These are phyloP conservation scores for Epizoanthus stellaris DNA, from an alignment of 92 coral and sea anemone genomes.

Conservation along the genomic window DNA sequence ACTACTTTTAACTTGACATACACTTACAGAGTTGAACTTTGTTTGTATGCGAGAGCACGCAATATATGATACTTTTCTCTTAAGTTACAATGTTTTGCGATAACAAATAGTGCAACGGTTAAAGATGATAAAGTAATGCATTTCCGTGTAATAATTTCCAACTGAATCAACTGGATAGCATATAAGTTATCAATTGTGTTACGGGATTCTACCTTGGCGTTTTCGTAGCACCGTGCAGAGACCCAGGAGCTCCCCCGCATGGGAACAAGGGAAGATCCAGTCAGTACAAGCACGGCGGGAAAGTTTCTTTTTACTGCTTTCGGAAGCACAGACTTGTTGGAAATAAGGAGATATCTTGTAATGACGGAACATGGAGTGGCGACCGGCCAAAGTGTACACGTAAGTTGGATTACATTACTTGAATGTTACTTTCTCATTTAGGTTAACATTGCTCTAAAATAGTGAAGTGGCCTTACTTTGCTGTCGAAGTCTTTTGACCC, in stretches of 20 bases:
- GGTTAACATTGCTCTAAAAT: no score
- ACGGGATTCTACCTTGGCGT: constrained; percentile 1
- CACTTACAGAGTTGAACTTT: no score
- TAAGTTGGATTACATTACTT: neutral
- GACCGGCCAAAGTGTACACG: neutral
- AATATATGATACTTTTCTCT: no score
- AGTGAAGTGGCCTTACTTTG: no score
- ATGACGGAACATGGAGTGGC: neutral
- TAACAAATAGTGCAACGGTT: no score
- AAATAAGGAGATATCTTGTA: neutral
- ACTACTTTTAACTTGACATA: no score
- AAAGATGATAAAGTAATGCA: no score
- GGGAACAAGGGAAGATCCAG: neutral
- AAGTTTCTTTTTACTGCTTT: neutral
- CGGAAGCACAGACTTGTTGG: neutral
- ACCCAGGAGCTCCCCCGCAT: neutral
- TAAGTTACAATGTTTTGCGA: no score
- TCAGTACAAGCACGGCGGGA: neutral
- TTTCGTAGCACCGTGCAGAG: constrained; percentile 1
- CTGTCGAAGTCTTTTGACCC: no score
- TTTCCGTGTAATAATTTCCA: no score
- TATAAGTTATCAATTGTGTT: neutral
- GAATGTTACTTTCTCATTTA: neutral
- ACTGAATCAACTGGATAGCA: no score
- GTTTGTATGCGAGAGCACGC: no score